Evolutionary conservation across 2,113 vertebrate genomes (phyloP).

Genomic region (Nibea coibor): DNA sequence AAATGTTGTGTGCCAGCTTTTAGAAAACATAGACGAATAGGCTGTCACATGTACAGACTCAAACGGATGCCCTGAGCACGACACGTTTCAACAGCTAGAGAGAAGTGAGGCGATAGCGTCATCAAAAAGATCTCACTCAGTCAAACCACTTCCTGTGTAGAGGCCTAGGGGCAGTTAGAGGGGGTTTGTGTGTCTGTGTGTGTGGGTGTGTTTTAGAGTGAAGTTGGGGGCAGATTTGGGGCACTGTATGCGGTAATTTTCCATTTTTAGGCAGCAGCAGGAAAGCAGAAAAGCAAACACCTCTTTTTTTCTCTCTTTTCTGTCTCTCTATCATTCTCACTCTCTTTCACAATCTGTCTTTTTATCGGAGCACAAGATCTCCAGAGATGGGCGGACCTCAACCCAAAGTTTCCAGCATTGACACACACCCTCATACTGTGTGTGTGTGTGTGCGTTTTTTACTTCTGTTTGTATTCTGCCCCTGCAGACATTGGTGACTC

Average conservation of each 20-base stretch:
- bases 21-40: constrained; percentile 20
- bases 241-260: constrained; percentile 66
- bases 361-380: constrained; percentile 55
- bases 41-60: constrained; percentile 47
- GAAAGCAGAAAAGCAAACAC: constrained; percentile 53
- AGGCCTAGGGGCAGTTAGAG: constrained; percentile 58
- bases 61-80: constrained; percentile 37
- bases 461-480: constrained; percentile 52
- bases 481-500: constrained; percentile 54
- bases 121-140: constrained; percentile 54
- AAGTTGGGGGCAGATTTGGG: constrained; percentile 40
- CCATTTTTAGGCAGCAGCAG: constrained; percentile 62
- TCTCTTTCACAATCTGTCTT: constrained; percentile 58
- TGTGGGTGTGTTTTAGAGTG: constrained; percentile 11
- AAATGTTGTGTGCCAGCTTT: constrained; percentile 2
- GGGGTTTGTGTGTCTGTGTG: constrained; percentile 32
- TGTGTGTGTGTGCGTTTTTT: constrained; percentile 29
- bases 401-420: constrained; percentile 53
- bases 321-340: constrained; percentile 10
- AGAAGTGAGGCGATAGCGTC: constrained; percentile 44
- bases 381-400: constrained; percentile 51
- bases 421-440: constrained; percentile 52
- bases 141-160: constrained; percentile 76
- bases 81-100: constrained; percentile 38
- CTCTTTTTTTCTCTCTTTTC: constrained; percentile 29